Evolutionary conservation across 2,797 vertebrate species (phyloP), one percentile per base, ranked within the genome.

Genomic region (Chanos chanos): DNA sequence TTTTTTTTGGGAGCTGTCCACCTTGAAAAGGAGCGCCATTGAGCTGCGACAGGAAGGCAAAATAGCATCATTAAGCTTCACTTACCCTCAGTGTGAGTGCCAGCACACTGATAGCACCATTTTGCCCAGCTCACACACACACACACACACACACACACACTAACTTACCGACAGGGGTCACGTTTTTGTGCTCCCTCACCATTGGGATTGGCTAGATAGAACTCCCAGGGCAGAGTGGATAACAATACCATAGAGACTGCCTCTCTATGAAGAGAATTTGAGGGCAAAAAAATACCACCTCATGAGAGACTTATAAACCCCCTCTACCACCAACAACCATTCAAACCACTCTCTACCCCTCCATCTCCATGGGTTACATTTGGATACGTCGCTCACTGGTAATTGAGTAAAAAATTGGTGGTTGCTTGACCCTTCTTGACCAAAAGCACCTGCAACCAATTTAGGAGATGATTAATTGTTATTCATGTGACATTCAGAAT

Each of bases 41-140:
- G 72, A 70, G 69, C 70, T 64, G 61, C 65, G 47, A 47, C 62
- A 68, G 68, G 66, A 57, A 75, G 73, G 67, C 65, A 76, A 75
- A 79, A 77, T 70, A 71, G 75, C 65, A 77, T 76, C 72, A 73
- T 77, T 73, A 75, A 76, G 76, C 78, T 77, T 68, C 78, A 81
- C 56, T 77, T 78, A 72, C 48, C 74, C 65, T 74, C 71, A 71
- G 64, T 76, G 55, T 66, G 54, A 52, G 60, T 59, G 55, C 33
- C 34, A 61, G 48, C 41, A 55, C 39, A 40, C 39, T 48, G 67
- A 70, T 73, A 74, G 45, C 25, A 24, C 28, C 58, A 54, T 12
- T n/a, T 49, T n/a, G n/a, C 30, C 36, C 34, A 30, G 41, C 60
- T 49, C 59, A 62, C 43, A 56, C 68, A 57, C 54, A 55, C 53